Conservation (phyloP, 2,888 invertebrate genomes). For the Lampropteryx suffumata region DNA sequence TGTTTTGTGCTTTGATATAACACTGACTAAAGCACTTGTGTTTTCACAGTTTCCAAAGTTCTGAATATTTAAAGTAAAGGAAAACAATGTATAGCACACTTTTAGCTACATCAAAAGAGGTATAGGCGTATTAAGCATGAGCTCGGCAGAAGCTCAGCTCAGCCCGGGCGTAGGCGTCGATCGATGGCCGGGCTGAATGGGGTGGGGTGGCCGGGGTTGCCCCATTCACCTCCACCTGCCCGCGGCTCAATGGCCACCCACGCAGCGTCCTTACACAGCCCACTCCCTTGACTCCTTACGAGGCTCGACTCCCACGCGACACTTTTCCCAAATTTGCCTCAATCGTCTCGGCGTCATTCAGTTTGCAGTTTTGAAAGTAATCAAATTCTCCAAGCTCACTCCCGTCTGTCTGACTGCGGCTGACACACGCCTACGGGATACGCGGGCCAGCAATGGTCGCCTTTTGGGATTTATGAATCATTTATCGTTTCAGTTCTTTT, state of each 20-base stretch:
- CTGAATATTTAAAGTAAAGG: no score
- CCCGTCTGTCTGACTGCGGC: slow-evolving; percentile 16
- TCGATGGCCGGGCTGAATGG: slow-evolving; percentile 69
- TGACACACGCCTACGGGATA: slow-evolving; percentile 12
- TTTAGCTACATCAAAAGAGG: slow-evolving; percentile 10
- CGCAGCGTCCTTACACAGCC: slow-evolving; percentile 54
- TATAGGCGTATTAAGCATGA: slow-evolving; percentile 17
- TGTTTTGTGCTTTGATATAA: no score
- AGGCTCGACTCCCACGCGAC: slow-evolving; percentile 63
- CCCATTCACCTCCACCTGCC: slow-evolving; percentile 77
- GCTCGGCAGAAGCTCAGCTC: slow-evolving; percentile 28
- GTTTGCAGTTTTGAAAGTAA: slow-evolving; percentile 63
- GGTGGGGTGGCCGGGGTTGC: slow-evolving; percentile 55
- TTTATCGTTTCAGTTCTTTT: not conserved
- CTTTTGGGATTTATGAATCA: not conserved
- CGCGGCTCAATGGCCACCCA: slow-evolving; percentile 79
- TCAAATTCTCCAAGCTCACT: slow-evolving; percentile 50
- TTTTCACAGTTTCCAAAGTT: no score
- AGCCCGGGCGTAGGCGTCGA: slow-evolving; percentile 50
- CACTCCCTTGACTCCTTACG: slow-evolving; percentile 35
- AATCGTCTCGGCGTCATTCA: slow-evolving; percentile 69
- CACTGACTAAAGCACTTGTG: no score
- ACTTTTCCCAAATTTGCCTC: slow-evolving; percentile 65
- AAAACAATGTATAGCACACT: slow-evolving; percentile 24
- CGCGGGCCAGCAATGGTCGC: not conserved